Evolutionary conservation across 1,140 invertebrate genomes (phyloP).

Genomic region (Pristionchus pacificus): DNA sequence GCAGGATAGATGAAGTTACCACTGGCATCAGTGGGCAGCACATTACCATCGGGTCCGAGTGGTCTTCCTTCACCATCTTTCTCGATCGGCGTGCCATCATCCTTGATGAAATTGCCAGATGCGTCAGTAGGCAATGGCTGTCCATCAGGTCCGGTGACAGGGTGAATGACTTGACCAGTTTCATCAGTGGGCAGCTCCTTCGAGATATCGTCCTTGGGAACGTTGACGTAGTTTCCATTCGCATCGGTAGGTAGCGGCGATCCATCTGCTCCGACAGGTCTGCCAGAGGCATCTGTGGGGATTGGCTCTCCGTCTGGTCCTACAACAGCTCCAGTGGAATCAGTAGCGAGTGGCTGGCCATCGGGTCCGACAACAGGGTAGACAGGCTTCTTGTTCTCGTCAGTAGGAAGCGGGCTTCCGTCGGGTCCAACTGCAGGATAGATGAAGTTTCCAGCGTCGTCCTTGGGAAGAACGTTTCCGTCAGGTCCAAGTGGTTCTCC

Average conservation of each 20-base stretch:
- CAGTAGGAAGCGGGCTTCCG: conserved; percentile 15
- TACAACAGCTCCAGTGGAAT: conserved; percentile 17
- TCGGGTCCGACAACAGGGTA: conserved; percentile 24
- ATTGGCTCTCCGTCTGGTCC: conserved; percentile 23
- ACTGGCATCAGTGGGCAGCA: conserved; percentile 30
- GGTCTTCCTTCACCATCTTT: conserved; percentile 25
- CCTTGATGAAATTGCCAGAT: neutral
- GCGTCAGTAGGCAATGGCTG: conserved; percentile 9
- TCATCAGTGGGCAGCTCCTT: conserved; percentile 37
- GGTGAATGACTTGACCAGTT: conserved; percentile 17
- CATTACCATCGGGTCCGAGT: conserved; percentile 23
- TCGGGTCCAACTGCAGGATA: conserved; percentile 31
- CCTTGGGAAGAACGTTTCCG: conserved; percentile 18
- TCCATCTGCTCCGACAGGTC: conserved; percentile 22
- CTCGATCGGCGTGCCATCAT: conserved; percentile 6
- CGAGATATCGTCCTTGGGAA: conserved; percentile 6
- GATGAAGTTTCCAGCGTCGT: conserved; percentile 17
- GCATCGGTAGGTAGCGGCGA: conserved; percentile 18
- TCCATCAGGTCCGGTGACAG: conserved; percentile 19
- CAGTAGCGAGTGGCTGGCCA: conserved; percentile 20
- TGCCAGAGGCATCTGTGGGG: conserved; percentile 20
- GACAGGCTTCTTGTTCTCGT: conserved; percentile 5
- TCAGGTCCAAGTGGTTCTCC: conserved; percentile 16
- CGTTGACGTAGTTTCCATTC: conserved; percentile 16
- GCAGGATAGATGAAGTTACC: conserved; percentile 31